Evolutionary conservation across 2,888 invertebrate species (phyloP), one percentile per base, ranked within the genome.

Genomic region (Zaprionus bogoriensis): DNA sequence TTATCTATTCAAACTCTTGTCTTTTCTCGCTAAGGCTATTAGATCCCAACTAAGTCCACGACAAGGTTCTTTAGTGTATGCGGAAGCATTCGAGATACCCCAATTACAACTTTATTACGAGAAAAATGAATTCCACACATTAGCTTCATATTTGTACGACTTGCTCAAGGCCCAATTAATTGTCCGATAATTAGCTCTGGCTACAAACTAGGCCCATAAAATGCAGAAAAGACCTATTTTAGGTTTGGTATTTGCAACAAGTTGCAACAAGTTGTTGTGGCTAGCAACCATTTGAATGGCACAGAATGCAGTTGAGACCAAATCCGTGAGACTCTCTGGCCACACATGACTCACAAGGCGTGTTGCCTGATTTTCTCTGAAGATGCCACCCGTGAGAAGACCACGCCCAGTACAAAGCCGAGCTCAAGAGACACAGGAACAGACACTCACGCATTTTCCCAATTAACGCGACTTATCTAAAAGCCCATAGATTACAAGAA

Each of bases 381-480:
- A 27, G 45, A 58, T 83, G 59, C 85, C 79, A 82, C 85, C 68
- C 84, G 61, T 75, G 64, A 61, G 79, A 59, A 50, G 60, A 54
- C 28, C 36, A 52, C 45, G 41, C 38, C 50, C n/a, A 48, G 20
- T 42, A 59, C 52, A 68, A 57, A 53, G 30, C 12, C 23, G 38
- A 38, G 51, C 52, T 65, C 53, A 50, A 52, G 23, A 23, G 48
- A 67, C 12, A 42, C 36, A 22, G 30, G 32, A 42, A 30, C 25
- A 17, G 36, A 36, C 41, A 46, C 32, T 17, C 32, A 17, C 32
- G 32, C 17, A 36, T 28, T 30, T 74, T 71, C 61, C 79, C 83
- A 80, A 79, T 80, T 80, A 79, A 69, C 85, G 59, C 53, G 41
- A 64, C 69, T 78, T 82, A 79, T 82, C 79, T 82, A 82, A 82